Evolutionary conservation across 2,113 vertebrate genomes (phyloP), one percentile per base, ranked within the genome.

Genomic region (Tamias sibiricus): DNA sequence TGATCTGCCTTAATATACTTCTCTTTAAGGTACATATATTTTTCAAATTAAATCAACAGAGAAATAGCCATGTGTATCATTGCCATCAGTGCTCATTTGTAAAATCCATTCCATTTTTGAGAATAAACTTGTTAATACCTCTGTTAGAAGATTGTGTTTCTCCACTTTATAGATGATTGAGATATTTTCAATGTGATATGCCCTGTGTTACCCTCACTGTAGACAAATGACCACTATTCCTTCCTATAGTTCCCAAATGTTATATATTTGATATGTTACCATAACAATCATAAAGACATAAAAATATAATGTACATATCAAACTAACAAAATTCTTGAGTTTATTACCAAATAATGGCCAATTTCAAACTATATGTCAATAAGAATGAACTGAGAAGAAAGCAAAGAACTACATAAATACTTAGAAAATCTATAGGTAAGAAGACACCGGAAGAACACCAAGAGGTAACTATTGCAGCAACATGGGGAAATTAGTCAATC

Each of bases 311-410:
- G 42, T 93, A 95, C 62, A 97, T 97, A 93, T 94, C 91, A 80
- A 90, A 97, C 84, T 95, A 95, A 97, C 90, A 66, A 68, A 94
- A 97, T 96, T 88, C 93, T 87, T 91, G 86, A 98, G 89, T 17
- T 17, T 40, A 8, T 71, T 92, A 74, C 91, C 80, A 85, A 94
- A 97, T 93, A 96, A 71, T 83, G 75, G 76, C 97, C 97, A 69
- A 85, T 95, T 87, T 87, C 83, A 97, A 91, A 95, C 94, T 88
- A 91, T 7, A 89, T 0, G 0, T 88, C 82, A 96, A 83, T 82
- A 92, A 97, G 83, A 98, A 95, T 20, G 95, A 62, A 0, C 66
- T 79, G 90, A 80, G 57, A 94, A 91, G 35, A 90, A 86, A 57
- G 37, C 71, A 95, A 89, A 83, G 69, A 90, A 32, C 47, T 90